Percentiles rank a stretch among this genome's conserved stretches.
These are phyloP conservation scores for Caenorhabditis sp. DNA, from an alignment of 2,888 invertebrate species.

Conservation along the genomic window DNA sequence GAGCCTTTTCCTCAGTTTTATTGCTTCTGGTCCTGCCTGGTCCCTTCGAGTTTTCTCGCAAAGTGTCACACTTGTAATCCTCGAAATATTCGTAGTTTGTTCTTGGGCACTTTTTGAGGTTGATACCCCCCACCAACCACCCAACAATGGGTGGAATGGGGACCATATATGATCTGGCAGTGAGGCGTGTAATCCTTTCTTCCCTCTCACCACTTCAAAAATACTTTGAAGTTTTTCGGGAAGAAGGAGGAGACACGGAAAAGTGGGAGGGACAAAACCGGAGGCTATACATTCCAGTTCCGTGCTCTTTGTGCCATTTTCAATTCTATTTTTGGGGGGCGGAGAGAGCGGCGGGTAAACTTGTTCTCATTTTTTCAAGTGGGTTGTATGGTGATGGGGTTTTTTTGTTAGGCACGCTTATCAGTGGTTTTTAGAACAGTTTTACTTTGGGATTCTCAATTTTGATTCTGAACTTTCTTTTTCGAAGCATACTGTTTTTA, in stretches of 20 bases:
- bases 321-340: constrained; percentile 19
- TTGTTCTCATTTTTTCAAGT: constrained; percentile 5
- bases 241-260: background rate
- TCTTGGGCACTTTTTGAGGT: background rate
- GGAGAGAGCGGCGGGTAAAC: background rate
- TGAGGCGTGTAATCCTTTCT: constrained; percentile 67
- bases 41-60: background rate
- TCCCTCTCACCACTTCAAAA: constrained; percentile 59
- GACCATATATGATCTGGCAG: constrained; percentile 48
- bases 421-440: too few species aligned
- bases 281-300: constrained; percentile 19
- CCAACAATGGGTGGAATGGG: too few species aligned
- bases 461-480: too few species aligned
- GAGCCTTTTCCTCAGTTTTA: constrained; percentile 35
- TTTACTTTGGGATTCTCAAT: too few species aligned
- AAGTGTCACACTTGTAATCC: background rate
- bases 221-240: constrained; percentile 54
- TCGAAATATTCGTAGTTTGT: constrained; percentile 25
- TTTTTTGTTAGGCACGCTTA: background rate
- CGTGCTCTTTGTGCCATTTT: constrained; percentile 31
- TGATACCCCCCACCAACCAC: background rate
- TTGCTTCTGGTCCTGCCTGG: constrained; percentile 3
- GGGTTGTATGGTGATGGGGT: background rate
- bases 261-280: constrained; percentile 1
- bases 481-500: too few species aligned